These are phyloP conservation scores for Neogobius melanostomus DNA, from an alignment of 2,113 vertebrate genomes.

Conservation along the genomic window DNA sequence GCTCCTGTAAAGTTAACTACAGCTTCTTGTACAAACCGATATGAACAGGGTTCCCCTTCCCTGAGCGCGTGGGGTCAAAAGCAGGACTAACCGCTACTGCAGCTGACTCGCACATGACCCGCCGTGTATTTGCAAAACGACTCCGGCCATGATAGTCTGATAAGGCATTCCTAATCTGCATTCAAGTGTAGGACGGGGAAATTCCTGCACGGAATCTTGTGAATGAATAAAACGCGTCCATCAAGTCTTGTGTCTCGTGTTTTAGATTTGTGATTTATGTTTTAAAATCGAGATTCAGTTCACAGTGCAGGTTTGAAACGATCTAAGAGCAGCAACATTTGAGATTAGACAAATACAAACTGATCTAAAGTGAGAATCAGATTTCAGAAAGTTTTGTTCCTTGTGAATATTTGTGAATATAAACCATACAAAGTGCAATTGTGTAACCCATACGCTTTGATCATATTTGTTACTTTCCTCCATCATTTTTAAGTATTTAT, in stretches of 20 bases:
- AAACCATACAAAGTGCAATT: no score
- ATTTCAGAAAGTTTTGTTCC: neutral
- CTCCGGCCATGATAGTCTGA: conserved; percentile 26
- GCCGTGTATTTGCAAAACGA: conserved; percentile 33
- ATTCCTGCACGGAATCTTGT: conserved; percentile 7
- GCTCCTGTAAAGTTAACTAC: conserved; percentile 4
- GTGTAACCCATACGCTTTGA: neutral
- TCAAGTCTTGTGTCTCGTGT: conserved; percentile 10
- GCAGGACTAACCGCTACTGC: conserved; percentile 4
- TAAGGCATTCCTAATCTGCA: conserved; percentile 33
- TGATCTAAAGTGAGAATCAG: no score
- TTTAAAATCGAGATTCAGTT: no score
- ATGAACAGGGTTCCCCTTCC: conserved; percentile 1
- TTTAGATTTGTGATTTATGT: neutral
- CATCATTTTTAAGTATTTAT: neutral
- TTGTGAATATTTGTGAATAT: neutral
- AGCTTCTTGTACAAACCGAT: conserved; percentile 8
- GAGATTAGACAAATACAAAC: no score
- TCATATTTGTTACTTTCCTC: neutral
- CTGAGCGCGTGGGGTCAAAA: conserved; percentile 23
- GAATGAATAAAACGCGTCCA: conserved; percentile 1
- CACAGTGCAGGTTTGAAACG: no score
- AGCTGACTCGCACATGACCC: conserved; percentile 33
- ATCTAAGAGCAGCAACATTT: no score
- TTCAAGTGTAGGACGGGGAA: conserved; percentile 24